Conservation (phyloP, 1,140 invertebrate species). For the Psix sp. region DNA sequence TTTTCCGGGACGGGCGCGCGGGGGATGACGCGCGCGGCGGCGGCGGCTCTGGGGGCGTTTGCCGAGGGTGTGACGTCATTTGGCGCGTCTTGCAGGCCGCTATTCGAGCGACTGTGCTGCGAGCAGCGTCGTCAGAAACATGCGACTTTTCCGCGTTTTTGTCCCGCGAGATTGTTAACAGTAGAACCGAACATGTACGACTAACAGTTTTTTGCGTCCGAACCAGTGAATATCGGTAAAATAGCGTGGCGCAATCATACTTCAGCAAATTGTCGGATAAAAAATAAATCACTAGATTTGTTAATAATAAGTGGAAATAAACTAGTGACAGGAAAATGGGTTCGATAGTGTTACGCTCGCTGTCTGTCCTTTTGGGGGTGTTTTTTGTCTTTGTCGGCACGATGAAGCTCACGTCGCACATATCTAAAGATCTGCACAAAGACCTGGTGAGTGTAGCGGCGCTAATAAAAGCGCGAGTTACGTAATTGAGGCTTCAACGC, state of each 20-base stretch:
- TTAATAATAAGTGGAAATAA: conserved; percentile 4
- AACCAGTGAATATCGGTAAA: not conserved
- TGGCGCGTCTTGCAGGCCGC: conserved; percentile 26
- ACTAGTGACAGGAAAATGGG: conserved; percentile 71
- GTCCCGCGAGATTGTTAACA: not conserved
- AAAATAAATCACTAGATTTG: no score
- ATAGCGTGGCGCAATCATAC: no score
- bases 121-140: conserved; percentile 43
- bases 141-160: conserved; percentile 35
- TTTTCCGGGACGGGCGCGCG: conserved; percentile 23
- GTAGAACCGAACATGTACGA: not conserved
- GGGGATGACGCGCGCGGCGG: conserved; percentile 44
- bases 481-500: conserved; percentile 41
- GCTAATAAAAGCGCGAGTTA: conserved; percentile 52
- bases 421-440: conserved; percentile 96
- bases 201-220: not conserved
- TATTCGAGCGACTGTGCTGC: conserved; percentile 27
- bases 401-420: conserved; percentile 92
- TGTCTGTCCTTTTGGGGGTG: conserved; percentile 93
- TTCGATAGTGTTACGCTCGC: conserved; percentile 91
- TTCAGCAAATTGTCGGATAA: no score
- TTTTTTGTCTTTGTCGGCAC: conserved; percentile 97
- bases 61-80: conserved; percentile 50
- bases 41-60: conserved; percentile 22
- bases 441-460: conserved; percentile 88